These are phyloP conservation scores for Ischnura elegans DNA, from an alignment of 2,888 invertebrate species.

Conservation along the genomic window DNA sequence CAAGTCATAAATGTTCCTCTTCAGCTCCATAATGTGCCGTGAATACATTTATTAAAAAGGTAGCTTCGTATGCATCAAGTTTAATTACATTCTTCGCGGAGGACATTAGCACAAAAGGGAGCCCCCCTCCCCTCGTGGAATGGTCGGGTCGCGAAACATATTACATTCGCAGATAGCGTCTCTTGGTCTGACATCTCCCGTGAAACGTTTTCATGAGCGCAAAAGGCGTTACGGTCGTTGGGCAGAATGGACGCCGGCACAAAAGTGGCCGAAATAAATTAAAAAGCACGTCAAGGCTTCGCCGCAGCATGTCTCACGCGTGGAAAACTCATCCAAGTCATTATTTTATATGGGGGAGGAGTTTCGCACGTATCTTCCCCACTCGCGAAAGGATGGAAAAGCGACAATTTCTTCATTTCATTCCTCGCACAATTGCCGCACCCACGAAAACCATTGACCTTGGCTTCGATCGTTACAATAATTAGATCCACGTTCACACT, in stretches of 20 bases:
- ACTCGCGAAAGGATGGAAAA: slow-evolving; percentile 15
- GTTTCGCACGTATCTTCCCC: not conserved
- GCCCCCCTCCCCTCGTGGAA: not conserved
- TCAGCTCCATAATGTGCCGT: not conserved
- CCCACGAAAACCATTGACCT: too few relatives aligned
- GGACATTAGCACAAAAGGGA: not conserved
- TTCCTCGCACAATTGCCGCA: not conserved
- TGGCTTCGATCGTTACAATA: too few relatives aligned
- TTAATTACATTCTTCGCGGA: not conserved
- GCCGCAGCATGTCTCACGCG: not conserved
- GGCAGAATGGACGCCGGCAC: not conserved
- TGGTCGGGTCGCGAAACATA: not conserved
- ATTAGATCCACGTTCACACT: too few relatives aligned
- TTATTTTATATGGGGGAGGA: not conserved
- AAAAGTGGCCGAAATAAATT: slow-evolving; percentile 38
- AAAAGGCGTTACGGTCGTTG: not conserved
- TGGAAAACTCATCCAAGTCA: not conserved
- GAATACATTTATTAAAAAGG: not conserved
- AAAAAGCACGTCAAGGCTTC: slow-evolving; percentile 25
- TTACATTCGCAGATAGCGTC: slow-evolving; percentile 18
- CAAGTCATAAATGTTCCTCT: not conserved
- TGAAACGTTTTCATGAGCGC: not conserved
- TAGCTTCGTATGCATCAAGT: not conserved
- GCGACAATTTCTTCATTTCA: slow-evolving; percentile 42
- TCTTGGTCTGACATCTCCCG: not conserved